A percentile compares a stretch with the other conserved stretches of the same genome.
phyloP scores from a whole-genome alignment of 2,888 invertebrate species.

The Allygus modestus region DNA sequence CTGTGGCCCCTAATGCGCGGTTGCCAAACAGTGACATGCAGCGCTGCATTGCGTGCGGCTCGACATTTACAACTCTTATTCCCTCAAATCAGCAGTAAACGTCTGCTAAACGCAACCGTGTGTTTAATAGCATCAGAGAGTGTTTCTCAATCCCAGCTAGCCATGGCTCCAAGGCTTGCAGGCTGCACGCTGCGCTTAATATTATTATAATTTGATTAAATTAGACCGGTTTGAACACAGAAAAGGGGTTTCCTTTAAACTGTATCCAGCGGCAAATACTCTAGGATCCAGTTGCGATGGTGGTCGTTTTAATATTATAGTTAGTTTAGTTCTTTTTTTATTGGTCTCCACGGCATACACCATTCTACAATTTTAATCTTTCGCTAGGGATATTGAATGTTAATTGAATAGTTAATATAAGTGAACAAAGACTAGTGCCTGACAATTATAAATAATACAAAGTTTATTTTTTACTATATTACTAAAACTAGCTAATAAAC shows the following conservation, averaged over 20 bases:
- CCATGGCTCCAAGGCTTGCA: not conserved
- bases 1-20: not conserved
- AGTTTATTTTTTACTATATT: too few species aligned
- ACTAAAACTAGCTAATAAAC: too few species aligned
- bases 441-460: too few species aligned
- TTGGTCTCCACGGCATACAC: too few species aligned
- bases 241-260: not conserved
- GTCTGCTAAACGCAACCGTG: not conserved
- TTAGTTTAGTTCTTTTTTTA: too few species aligned
- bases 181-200: not conserved
- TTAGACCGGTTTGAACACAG: not conserved
- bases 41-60: not conserved
- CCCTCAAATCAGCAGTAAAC: not conserved
- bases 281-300: not conserved
- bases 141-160: constrained; percentile 7
- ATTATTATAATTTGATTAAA: constrained; percentile 32
- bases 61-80: not conserved
- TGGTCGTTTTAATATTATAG: too few species aligned
- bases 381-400: too few species aligned
- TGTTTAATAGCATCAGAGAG: not conserved
- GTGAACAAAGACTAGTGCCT: too few species aligned
- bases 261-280: not conserved
- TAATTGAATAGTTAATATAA: too few species aligned
- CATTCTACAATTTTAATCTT: too few species aligned
- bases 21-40: constrained; percentile 7